Evolutionary conservation across 1,140 invertebrate genomes (phyloP), one percentile per base, ranked within the genome.

Genomic region (Monomorium pharaonis): DNA sequence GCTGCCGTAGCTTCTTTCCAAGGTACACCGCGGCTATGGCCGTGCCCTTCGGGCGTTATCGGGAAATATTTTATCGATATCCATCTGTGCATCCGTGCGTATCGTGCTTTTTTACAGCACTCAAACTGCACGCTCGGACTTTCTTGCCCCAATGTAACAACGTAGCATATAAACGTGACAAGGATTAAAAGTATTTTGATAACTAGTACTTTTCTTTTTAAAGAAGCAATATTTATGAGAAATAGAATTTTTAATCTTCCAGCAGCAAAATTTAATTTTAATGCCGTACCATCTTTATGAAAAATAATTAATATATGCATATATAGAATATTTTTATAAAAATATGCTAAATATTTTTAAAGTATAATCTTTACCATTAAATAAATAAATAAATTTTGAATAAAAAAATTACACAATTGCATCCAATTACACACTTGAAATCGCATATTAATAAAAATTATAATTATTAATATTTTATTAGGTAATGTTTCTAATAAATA

Each of bases 51-150:
- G 37, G 51, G 51, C 51, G 51, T 72, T 81, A 81, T 72, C 65
- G 78, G 24, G 51, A 51, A 72, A 33, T 58, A 42, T 54, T 81
- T 81, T 81, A 81, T 81, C 78, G 78, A 81, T 81, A 70, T 44
- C 78, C 65, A 81, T 81, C 49, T 81, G 49, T 70, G 63, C 63
- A 70, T 56, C 24, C 77, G 49, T 44, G 65, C 49, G 33, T 56
- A 72, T 58, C 49, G 37, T n/a, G 33, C 65, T 72, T 81, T 81
- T 42, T 63, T n/a, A n/a, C n/a, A n/a, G 10, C 18, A 58, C 30
- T 30, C 44, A 54, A 37, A 63, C 62, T 67, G 30, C 27, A 63
- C 21, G 27, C 51, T 81, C 77, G 24, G 16, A 16, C 44, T 58
- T 81, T 81, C 37, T 12, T 37, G 62, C 21, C 69, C 30, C 18